Base-by-base conservation (phyloP, 2,797 vertebrate species). In the Alca torda region DNA sequence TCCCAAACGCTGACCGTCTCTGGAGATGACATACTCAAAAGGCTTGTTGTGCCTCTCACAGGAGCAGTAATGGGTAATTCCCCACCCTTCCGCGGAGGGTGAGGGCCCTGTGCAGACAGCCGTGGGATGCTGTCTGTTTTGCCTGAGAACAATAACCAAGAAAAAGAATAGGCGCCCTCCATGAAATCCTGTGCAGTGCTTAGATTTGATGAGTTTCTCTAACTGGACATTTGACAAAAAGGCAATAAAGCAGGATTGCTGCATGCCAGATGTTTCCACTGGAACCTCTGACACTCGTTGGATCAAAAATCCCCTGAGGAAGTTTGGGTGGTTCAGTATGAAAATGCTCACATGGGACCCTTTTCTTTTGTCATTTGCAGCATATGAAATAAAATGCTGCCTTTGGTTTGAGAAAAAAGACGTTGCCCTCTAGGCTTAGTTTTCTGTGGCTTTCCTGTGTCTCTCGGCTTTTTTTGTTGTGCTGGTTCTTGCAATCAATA, bases 261-360 rank as follows among this genome's bases (percentile, higher is more conserved):
- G 51, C 7, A 11, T 91, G 57, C 86, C 94, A 97, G 78, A 92
- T 94, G 93, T 93, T 95, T 83, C 92, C 54, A 74, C 16, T 90
- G 77, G 70, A 95, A 61, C 37, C 45, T 73, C 83, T 81, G 57
- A 39, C 51, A 81, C 11, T n/a, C 16, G 0, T 11, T 75, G 73
- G 51, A 82, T 79, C 48, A 89, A 79, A 86, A 95, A 90, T 78
- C n/a, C 87, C 85, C 87, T 73, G 21, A 65, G 93, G 90, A 91
- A 89, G 4, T 89, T 89, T 93, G 84, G 64, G 75, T 80, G 18
- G 24, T 91, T 95, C 50, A 57, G 11, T 53, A 76, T 46, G 85
- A 82, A 89, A 97, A 68, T 26, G 21, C 54, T 91, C 9, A 4
- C 54, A 73, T 41, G 80, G 61, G 85, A 51, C 39, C 46, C 59